Percentiles rank a stretch among this genome's conserved stretches.
phyloP scores from a whole-genome alignment of 2,888 invertebrate species.

The Coenonympha glycerion region DNA sequence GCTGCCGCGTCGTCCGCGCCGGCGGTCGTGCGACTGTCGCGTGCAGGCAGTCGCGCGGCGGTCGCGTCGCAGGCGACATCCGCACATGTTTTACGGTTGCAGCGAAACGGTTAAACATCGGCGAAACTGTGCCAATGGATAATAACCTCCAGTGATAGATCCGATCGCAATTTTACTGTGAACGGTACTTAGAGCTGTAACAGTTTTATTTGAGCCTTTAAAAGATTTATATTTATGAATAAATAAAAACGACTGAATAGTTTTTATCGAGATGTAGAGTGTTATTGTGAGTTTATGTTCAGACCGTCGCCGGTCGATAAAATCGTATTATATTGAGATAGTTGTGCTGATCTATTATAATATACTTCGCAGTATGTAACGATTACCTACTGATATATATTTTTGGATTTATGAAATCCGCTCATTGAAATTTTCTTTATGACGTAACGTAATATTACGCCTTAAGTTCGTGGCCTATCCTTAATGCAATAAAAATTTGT shows the following conservation, averaged over 20 bases:
- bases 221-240: slow-evolving; percentile 75
- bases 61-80: slow-evolving; percentile 23
- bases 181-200: slow-evolving; percentile 51
- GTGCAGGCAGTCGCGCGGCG: not conserved
- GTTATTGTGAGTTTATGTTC: slow-evolving; percentile 67
- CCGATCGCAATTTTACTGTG: slow-evolving; percentile 44
- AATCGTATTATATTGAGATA: slow-evolving; percentile 70
- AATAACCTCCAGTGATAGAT: slow-evolving; percentile 55
- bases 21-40: not conserved
- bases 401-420: slow-evolving; percentile 70
- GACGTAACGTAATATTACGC: no score
- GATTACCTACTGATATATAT: slow-evolving; percentile 45
- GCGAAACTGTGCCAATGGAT: slow-evolving; percentile 41
- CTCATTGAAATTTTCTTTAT: slow-evolving; percentile 56
- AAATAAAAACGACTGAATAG: slow-evolving; percentile 76
- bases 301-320: slow-evolving; percentile 65
- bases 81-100: slow-evolving; percentile 11
- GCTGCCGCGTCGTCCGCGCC: not conserved
- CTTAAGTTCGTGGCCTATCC: slow-evolving; percentile 68
- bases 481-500: slow-evolving; percentile 61
- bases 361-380: slow-evolving; percentile 48
- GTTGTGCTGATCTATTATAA: slow-evolving; percentile 64
- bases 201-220: slow-evolving; percentile 74
- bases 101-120: slow-evolving; percentile 19
- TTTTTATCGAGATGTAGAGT: slow-evolving; percentile 72